Base-by-base conservation (phyloP, 2,797 vertebrate species). In the Macrochelys suwanniensis region DNA sequence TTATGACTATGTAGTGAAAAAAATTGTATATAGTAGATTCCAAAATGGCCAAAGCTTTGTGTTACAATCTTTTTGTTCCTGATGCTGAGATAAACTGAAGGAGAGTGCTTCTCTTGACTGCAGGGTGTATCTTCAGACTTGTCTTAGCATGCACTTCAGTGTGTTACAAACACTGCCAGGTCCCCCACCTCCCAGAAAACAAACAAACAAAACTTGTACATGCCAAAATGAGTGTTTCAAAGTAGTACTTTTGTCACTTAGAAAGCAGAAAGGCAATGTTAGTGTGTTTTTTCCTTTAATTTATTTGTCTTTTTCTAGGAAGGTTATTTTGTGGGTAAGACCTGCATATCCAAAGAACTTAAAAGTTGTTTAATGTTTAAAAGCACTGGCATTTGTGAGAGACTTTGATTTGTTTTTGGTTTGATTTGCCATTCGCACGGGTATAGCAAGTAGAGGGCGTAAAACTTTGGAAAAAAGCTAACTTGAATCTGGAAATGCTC, bases 1-100 rank as follows among this genome's bases (percentile, higher is more conserved):
- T 99, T 99, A 99, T 99, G 98, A 98, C 98, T 99, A 98, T 98
- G 98, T 99, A 99, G 99, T 99, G 99, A 98, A 98, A 99, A 99
- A 97, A 98, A 98, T 98, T 99, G 99, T 99, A 99, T 98, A 99
- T 99, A 99, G 98, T 99, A 99, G 98, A 98, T 98, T 98, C 96
- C 97, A 97, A 97, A 97, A 97, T 96, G 96, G 97, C 98, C 98
- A 98, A 98, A 97, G 96, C 98, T 99, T 99, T 99, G 98, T 98
- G 98, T 99, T 99, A 98, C 98, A 99, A 99, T 98, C 97, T 98
- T 99, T 99, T 98, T 98, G 98, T 98, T 99, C 96, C 98, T 97
- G 98, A 96, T 97, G 98, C 98, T 98, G 98, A 99, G 98, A 98
- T 98, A 96, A 98, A 97, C 98, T 97, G 98, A 98, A 98, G 98